phyloP scores from a whole-genome alignment of 2,113 vertebrate species.

The Paradisaea rubra region DNA sequence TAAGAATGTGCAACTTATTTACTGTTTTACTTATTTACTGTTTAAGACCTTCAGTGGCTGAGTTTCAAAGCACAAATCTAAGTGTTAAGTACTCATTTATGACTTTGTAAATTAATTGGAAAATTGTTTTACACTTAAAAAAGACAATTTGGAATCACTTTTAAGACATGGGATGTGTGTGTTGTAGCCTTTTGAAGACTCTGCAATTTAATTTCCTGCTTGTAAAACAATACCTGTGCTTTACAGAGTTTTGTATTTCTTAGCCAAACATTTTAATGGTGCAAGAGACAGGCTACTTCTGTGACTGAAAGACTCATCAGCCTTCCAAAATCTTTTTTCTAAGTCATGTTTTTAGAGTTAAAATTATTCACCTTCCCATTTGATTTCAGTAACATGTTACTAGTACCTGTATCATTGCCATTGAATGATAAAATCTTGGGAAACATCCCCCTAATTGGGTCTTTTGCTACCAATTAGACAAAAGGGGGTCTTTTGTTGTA shows the following conservation, averaged over 20 bases:
- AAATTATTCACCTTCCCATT: not conserved
- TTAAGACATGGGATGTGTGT: not conserved
- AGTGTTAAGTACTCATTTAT: not conserved
- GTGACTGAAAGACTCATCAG: not conserved
- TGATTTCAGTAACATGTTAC: not conserved
- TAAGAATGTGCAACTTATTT: not conserved
- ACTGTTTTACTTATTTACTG: slow-evolving; percentile 6
- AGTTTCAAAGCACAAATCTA: slow-evolving; percentile 14
- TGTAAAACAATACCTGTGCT: not conserved
- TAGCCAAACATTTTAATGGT: not conserved
- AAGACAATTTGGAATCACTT: not conserved
- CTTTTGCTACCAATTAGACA: not conserved
- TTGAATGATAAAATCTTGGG: not conserved
- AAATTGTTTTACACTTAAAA: not conserved
- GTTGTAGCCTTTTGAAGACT: not conserved
- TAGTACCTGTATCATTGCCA: not conserved
- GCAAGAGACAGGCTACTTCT: not conserved
- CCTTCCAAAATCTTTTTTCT: not conserved
- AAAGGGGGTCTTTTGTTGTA: not conserved
- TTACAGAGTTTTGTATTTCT: not conserved
- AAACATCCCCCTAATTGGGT: not conserved
- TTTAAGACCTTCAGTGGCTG: not conserved
- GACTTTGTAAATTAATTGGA: not conserved
- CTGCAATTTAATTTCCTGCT: not conserved
- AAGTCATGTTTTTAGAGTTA: not conserved